Percentiles rank a stretch among this genome's conserved stretches.
These are phyloP conservation scores for Morphnarchus princeps DNA, from an alignment of 2,113 vertebrate species.

Conservation along the genomic window DNA sequence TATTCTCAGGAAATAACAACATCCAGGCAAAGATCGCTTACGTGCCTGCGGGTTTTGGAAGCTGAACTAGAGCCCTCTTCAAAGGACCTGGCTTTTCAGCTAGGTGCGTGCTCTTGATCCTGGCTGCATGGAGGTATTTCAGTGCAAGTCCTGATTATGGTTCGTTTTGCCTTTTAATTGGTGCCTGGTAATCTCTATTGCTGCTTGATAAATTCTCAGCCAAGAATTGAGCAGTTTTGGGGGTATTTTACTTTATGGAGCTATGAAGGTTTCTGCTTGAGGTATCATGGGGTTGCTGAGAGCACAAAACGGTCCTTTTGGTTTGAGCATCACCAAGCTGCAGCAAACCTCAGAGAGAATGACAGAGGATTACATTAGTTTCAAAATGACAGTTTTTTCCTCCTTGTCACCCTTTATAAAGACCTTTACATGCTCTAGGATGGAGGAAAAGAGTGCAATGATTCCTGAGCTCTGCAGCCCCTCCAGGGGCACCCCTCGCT, in stretches of 20 bases:
- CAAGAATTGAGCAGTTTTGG: background rate
- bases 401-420: background rate
- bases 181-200: background rate
- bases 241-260: background rate
- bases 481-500: no score
- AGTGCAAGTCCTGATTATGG: fast-evolving
- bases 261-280: background rate
- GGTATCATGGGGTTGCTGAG: background rate
- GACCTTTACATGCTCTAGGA: background rate
- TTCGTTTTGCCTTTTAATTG: background rate
- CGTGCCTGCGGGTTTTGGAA: background rate
- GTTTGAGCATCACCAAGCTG: background rate
- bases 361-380: background rate
- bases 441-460: background rate
- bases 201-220: background rate
- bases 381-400: background rate
- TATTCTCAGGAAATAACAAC: background rate
- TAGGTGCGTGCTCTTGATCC: background rate
- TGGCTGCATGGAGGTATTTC: fast-evolving
- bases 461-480: fast-evolving
- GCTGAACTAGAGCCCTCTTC: background rate
- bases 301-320: background rate
- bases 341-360: background rate
- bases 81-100: background rate
- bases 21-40: background rate